phyloP scores from a whole-genome alignment of 2,888 invertebrate species.

The Tanytarsus gracilentus region DNA sequence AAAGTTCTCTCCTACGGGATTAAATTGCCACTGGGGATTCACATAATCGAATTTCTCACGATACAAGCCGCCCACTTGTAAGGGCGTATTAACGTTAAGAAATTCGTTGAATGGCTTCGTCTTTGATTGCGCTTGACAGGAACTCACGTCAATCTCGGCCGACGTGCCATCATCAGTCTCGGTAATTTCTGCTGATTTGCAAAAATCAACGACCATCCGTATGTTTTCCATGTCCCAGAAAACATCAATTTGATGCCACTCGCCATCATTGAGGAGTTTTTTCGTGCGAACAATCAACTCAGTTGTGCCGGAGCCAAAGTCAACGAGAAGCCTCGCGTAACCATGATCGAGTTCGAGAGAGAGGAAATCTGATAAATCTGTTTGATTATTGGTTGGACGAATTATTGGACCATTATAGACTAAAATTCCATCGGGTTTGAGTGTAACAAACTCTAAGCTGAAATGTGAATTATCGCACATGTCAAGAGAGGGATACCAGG shows the following conservation, averaged over 20 bases:
- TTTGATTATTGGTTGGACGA: conserved; percentile 42
- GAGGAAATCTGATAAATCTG: conserved; percentile 46
- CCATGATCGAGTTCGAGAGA: conserved; percentile 48
- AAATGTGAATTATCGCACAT: conserved; percentile 50
- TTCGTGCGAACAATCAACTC: conserved; percentile 39
- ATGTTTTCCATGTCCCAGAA: conserved; percentile 47
- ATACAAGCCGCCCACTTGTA: conserved; percentile 49
- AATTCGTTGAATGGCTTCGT: conserved; percentile 49
- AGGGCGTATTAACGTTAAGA: conserved; percentile 48
- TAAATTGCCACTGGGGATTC: conserved; percentile 39
- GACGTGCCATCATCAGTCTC: conserved; percentile 43
- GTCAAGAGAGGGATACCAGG: conserved; percentile 51
- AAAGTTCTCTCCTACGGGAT: conserved; percentile 43
- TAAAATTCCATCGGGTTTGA: conserved; percentile 46
- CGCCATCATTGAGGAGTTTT: conserved; percentile 46
- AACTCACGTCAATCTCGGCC: conserved; percentile 43
- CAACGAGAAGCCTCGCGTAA: conserved; percentile 45
- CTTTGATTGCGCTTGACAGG: conserved; percentile 44
- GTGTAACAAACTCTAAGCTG: conserved; percentile 50
- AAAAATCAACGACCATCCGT: conserved; percentile 47
- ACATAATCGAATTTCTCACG: conserved; percentile 41
- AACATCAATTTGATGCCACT: conserved; percentile 53
- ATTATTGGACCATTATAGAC: conserved; percentile 52
- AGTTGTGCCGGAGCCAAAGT: conserved; percentile 48
- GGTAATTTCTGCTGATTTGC: conserved; percentile 42